Percentiles rank a stretch among this genome's conserved stretches.
phyloP scores from a whole-genome alignment of 1,140 invertebrate genomes.

The Aphaenogaster rudis region DNA sequence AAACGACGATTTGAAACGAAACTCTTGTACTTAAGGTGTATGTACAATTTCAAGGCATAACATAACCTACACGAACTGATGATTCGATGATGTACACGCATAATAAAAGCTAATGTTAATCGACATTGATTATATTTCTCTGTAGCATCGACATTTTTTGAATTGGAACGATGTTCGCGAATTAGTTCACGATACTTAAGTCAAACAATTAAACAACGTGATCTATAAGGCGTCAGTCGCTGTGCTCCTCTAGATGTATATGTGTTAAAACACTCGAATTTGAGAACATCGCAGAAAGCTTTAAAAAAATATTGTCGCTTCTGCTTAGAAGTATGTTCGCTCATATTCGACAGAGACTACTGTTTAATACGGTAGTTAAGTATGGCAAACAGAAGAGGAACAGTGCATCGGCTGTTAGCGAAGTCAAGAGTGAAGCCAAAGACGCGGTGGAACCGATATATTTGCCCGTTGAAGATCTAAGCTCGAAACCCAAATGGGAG shows the following conservation, averaged over 20 bases:
- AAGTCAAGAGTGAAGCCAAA: not conserved
- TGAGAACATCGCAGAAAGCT: not conserved
- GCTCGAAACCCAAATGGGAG: constrained; percentile 81
- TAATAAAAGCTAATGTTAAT: not conserved
- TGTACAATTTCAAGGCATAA: not conserved
- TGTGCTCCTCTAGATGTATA: not conserved
- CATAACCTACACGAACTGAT: not conserved
- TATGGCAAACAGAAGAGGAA: constrained; percentile 27
- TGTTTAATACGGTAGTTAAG: constrained; percentile 6
- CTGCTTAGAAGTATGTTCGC: constrained; percentile 31
- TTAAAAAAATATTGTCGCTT: not conserved
- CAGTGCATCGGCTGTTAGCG: not conserved
- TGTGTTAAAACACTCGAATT: not conserved
- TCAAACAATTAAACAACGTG: not conserved
- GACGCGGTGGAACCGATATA: constrained; percentile 81
- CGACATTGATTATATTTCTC: not conserved
- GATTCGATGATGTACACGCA: not conserved
- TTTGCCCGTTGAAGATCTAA: constrained; percentile 89
- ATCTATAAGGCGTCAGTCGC: not conserved
- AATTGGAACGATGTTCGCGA: not conserved
- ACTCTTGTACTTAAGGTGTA: not conserved
- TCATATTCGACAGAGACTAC: constrained; percentile 7
- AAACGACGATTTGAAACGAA: not conserved
- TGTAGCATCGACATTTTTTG: not conserved
- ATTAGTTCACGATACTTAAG: not conserved